Evolutionary conservation across 2,797 vertebrate genomes (phyloP).

Genomic region (Hemibagrus guttatus): DNA sequence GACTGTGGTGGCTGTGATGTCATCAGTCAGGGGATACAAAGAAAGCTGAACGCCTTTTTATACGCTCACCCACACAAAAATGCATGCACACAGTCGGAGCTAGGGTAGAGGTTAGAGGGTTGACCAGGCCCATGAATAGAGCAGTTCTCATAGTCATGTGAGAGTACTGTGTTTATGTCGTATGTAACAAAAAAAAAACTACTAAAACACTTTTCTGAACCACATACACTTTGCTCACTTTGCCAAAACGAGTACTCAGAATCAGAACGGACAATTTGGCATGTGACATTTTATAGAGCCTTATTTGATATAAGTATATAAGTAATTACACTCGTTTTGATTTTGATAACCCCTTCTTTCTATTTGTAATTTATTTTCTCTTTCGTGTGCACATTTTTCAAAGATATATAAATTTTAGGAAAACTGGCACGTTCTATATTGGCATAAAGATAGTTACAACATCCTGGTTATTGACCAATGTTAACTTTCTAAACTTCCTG

Average conservation of each 20-base stretch:
- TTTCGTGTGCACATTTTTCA: background rate
- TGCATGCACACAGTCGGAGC: conserved; percentile 31
- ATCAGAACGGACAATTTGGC: background rate
- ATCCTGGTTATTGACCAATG: background rate
- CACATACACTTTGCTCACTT: background rate
- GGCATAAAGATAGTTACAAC: background rate
- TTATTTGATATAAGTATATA: background rate
- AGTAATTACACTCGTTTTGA: background rate
- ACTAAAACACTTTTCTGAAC: background rate
- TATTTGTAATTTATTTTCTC: background rate
- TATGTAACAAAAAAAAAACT: background rate
- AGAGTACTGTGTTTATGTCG: conserved; percentile 32
- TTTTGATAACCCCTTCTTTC: background rate
- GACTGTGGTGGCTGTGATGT: conserved; percentile 44
- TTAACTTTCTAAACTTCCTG: background rate
- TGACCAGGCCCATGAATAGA: conserved; percentile 51
- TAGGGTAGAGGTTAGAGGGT: conserved; percentile 41
- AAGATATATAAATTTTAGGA: background rate
- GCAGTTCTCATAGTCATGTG: conserved; percentile 52
- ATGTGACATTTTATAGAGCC: background rate
- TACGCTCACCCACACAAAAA: conserved; percentile 28
- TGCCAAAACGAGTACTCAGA: background rate
- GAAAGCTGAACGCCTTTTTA: conserved; percentile 41
- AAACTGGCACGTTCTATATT: background rate
- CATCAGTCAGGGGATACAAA: conserved; percentile 51